Base-by-base conservation (phyloP, 2,797 vertebrate species). In the Lepus townsendii region DNA sequence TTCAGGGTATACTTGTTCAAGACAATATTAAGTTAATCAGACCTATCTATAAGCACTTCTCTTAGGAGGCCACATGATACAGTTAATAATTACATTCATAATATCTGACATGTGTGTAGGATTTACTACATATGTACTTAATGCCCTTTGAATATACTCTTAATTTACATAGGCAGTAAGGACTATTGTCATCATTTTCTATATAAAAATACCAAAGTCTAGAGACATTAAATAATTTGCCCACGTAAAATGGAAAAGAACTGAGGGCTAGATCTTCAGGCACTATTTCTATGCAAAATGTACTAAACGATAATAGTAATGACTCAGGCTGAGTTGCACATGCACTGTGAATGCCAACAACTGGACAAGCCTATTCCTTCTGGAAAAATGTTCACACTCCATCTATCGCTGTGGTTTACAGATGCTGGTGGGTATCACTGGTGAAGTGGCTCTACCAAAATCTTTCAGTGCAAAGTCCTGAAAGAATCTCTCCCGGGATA, bases 141-240 rank as follows among this genome's bases (percentile, higher is more conserved):
- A 6, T 62, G 52, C 20, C 19, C 22, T 79, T 82, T n/a, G 42
- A 84, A 73, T 75, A 68, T 57, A 32, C 14, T 75, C 62, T 92
- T 65, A 66, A 79, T 94, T 90, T 83, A 91, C 14, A 72, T 69
- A 65, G 68, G 54, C 65, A 5, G 11, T 82, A 90, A 75, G 30
- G 52, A 42, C n/a, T 88, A 60, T 35, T 73, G 76, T n/a, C 11
- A 3, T 1, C 35, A 32, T 93, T 47, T 89, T 92, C 68, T 14
- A 90, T 71, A 71, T 82, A 88, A 95, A 91, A 24, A 77, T 30
- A 65, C 13, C 9, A 35, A 92, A 9, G 7, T 71, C 42, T 77
- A 89, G 35, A 94, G 3, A 86, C 1, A 82, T 90, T 20, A 80
- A 96, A 57, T 80, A 2, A 88, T 75, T 95, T 95, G 11, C 13